Evolutionary conservation across 1,140 invertebrate genomes (phyloP), one percentile per base, ranked within the genome.

Genomic region (Drosophila lowei): DNA sequence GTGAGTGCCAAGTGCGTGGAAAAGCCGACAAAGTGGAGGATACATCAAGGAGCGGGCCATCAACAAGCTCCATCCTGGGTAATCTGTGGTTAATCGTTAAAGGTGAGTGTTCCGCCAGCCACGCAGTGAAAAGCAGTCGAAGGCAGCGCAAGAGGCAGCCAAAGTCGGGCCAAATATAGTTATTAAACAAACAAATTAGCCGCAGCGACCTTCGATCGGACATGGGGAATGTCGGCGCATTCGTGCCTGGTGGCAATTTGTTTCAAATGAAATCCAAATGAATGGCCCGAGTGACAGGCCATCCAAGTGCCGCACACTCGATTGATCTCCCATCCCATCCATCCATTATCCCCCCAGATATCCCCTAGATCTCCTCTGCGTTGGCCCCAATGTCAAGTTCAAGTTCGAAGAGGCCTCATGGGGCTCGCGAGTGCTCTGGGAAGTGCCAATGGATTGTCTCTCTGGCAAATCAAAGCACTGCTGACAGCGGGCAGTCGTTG

Each of bases 51-150:
- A 68, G 71, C 65, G 53, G 64, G 56, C 21, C 30, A 60, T 58
- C 28, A 64, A 85, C 57, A 74, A 75, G 71, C 79, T 70, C 75
- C 74, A 90, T 78, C 61, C 89, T 90, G 89, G 89, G 89, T 90
- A 90, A 90, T 68, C 77, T 90, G 73, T 90, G 89, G 89, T 77
- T 84, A 68, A 73, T 90, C 34, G 55, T 90, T 23, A 86, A 70
- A 90, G 89, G 89, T 90, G 77, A 88, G 89, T 38, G 11, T 11
- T 13, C 9, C 34, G 9, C 3, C 7, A 30, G 71, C 46, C 46
- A 77, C 43, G 41, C 28, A 30, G 30, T 21, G 18, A 43, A 41
- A 38, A 59, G 38, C 18, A 46, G 15, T 9, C 11, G 4, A 42
- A 46, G 41, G 8, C 30, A 47, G 28, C 50, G 55, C 13, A 34